These are phyloP conservation scores for Papilio polytes DNA, from an alignment of 1,140 invertebrate genomes.

Conservation along the genomic window DNA sequence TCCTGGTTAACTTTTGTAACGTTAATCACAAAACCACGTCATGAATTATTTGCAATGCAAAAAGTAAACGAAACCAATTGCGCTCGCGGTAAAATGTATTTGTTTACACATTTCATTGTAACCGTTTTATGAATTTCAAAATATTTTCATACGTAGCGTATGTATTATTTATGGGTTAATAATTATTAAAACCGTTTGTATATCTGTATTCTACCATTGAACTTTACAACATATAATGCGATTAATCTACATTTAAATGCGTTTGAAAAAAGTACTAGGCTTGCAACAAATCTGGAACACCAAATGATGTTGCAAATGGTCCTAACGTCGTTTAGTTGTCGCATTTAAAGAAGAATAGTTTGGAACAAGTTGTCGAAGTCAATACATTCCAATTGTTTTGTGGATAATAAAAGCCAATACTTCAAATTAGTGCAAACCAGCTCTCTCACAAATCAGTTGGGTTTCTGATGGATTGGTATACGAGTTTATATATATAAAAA, in stretches of 20 bases:
- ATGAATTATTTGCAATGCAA: slow-evolving; percentile 31
- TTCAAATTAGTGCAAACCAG: not conserved
- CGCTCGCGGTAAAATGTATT: slow-evolving; percentile 29
- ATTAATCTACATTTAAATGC: no score
- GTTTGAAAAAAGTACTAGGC: no score
- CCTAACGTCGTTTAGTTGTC: no score
- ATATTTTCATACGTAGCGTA: slow-evolving; percentile 29
- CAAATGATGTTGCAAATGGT: no score
- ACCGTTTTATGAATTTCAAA: slow-evolving; percentile 37
- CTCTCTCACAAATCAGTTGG: not conserved
- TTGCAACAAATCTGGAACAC: no score
- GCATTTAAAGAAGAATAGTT: no score
- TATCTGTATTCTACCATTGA: not conserved
- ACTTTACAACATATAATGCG: not conserved
- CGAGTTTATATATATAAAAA: not conserved
- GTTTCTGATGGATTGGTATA: not conserved
- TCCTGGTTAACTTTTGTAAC: not conserved
- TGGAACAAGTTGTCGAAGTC: no score
- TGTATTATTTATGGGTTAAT: slow-evolving; percentile 39
- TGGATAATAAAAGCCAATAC: no score
- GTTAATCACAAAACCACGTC: not conserved
- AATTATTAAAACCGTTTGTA: slow-evolving; percentile 10
- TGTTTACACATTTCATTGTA: slow-evolving; percentile 32
- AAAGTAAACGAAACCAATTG: slow-evolving; percentile 36
- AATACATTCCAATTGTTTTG: no score